Percentiles rank a stretch among this genome's conserved stretches.
Evolutionary conservation across 2,797 vertebrate genomes (phyloP).

Genomic region (Gambelia wislizenii): DNA sequence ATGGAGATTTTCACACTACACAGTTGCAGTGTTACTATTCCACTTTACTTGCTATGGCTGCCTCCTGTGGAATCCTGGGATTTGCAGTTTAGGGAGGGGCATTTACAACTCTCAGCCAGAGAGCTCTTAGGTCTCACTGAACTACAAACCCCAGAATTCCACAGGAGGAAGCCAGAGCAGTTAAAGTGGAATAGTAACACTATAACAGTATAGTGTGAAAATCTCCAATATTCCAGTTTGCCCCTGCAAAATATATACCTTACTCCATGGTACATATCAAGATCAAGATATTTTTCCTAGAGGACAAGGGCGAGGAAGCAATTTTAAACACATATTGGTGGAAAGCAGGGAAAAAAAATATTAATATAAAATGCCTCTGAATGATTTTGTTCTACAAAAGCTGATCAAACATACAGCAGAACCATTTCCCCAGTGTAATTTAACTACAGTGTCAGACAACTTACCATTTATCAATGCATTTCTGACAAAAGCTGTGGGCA

Average conservation of each 20-base stretch:
- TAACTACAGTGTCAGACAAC: constrained; percentile 21
- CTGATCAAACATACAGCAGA: background rate
- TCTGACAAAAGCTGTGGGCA: constrained; percentile 98
- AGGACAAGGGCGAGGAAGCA: background rate
- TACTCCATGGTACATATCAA: background rate
- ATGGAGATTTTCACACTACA: no score
- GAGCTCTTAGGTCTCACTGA: no score
- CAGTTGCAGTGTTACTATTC: no score
- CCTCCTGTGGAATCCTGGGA: no score
- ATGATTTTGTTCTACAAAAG: constrained; percentile 13
- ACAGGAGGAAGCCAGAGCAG: no score
- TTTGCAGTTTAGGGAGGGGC: no score
- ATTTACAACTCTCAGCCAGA: no score
- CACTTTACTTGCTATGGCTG: no score
- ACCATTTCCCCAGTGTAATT: background rate
- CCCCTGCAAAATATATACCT: background rate
- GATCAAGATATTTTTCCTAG: background rate
- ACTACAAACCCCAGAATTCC: no score
- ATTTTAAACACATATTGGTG: background rate
- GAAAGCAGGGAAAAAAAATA: background rate
- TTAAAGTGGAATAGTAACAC: no score
- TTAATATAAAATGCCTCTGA: background rate
- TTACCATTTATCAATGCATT: constrained; percentile 98
- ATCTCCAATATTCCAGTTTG: no score
- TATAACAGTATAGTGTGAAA: no score